Conservation (phyloP, 2,113 vertebrate species). For the Serilophus lunatus region DNA sequence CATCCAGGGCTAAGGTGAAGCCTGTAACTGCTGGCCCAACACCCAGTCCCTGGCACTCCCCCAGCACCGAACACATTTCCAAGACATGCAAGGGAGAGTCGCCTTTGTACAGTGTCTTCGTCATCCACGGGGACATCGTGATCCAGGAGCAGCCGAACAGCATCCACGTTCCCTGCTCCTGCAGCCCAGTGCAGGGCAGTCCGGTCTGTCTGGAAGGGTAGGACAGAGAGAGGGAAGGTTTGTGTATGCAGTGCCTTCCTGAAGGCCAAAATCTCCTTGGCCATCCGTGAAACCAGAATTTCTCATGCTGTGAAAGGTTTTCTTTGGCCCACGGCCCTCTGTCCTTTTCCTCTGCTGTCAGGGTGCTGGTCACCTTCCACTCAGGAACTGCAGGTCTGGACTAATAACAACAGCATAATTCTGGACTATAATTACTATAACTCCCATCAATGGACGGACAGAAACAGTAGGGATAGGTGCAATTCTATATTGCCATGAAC, state of each 20-base stretch:
- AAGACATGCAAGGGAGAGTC: background rate
- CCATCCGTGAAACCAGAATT: background rate
- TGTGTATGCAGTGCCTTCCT: background rate
- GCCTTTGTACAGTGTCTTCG: slow-evolving; percentile 74
- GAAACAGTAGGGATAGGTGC: background rate
- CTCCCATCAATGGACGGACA: background rate
- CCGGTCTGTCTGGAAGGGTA: slow-evolving; percentile 74
- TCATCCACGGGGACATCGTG: slow-evolving; percentile 78
- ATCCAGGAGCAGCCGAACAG: slow-evolving; percentile 82
- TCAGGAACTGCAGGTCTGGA: background rate
- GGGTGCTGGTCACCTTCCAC: background rate
- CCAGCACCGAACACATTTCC: background rate
- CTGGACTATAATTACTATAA: too few species aligned
- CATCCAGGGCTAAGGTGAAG: background rate
- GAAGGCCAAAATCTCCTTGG: background rate
- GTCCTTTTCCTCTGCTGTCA: background rate
- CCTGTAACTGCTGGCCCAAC: background rate
- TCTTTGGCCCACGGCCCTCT: background rate
- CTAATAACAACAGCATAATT: background rate
- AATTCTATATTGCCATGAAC: background rate
- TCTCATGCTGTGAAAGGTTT: background rate
- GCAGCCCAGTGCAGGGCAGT: slow-evolving; percentile 89
- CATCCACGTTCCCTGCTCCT: slow-evolving; percentile 79
- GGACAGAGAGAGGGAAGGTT: background rate
- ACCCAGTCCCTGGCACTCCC: fast-evolving